Conservation (phyloP, 2,888 invertebrate species). For the Plemyria rubiginata region DNA sequence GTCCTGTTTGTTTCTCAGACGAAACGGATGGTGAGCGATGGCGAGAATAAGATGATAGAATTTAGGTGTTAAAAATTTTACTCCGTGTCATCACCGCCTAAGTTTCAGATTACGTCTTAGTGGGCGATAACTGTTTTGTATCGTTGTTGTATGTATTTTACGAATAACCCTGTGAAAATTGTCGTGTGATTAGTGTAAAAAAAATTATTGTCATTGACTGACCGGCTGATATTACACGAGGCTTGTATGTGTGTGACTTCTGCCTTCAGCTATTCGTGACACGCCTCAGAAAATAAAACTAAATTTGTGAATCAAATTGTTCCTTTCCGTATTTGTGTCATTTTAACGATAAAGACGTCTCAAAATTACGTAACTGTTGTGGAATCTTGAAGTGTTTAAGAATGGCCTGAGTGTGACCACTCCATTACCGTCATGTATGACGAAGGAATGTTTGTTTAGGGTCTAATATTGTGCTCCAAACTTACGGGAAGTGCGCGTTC, state of each 20-base stretch:
- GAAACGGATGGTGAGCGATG: conserved; percentile 85
- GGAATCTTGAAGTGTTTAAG: conserved; percentile 83
- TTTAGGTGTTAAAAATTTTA: conserved; percentile 85
- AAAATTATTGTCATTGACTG: conserved; percentile 85
- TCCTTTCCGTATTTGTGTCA: conserved; percentile 81
- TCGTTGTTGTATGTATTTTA: conserved; percentile 72
- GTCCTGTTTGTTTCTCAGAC: conserved; percentile 81
- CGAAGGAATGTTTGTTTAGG: conserved; percentile 85
- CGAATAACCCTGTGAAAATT: conserved; percentile 67
- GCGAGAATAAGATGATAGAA: conserved; percentile 85
- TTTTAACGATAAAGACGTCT: conserved; percentile 81
- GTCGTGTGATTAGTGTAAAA: conserved; percentile 73
- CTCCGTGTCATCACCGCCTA: conserved; percentile 82
- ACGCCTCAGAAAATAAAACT: conserved; percentile 85
- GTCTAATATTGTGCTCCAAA: conserved; percentile 81
- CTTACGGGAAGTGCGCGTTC: conserved; percentile 80
- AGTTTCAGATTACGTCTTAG: conserved; percentile 74
- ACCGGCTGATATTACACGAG: conserved; percentile 86
- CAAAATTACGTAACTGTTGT: conserved; percentile 85
- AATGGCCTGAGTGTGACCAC: conserved; percentile 84
- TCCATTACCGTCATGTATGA: conserved; percentile 85
- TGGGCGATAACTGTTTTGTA: conserved; percentile 71
- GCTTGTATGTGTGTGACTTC: conserved; percentile 84
- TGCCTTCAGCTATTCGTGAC: conserved; percentile 84
- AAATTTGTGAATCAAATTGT: conserved; percentile 81